These are phyloP conservation scores for Setipinna tenuifilis DNA, from an alignment of 2,797 vertebrate species.

Conservation along the genomic window DNA sequence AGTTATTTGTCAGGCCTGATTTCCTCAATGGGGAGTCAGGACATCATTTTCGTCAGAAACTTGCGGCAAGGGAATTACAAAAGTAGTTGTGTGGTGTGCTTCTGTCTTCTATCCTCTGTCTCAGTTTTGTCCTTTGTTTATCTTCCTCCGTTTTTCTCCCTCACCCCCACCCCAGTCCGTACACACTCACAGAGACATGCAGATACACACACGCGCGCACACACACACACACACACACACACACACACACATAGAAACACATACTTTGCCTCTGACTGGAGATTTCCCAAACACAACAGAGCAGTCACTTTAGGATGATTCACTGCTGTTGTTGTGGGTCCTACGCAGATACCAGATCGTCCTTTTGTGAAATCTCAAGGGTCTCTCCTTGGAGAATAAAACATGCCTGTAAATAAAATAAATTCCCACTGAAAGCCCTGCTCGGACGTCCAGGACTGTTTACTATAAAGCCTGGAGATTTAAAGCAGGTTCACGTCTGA, in stretches of 20 bases:
- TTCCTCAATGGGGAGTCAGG: slow-evolving; percentile 11
- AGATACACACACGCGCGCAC: not conserved
- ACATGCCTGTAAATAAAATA: slow-evolving; percentile 70
- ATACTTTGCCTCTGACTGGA: slow-evolving; percentile 57
- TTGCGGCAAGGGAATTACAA: not conserved
- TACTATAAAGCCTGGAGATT: slow-evolving; percentile 78
- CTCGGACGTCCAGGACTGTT: slow-evolving; percentile 75
- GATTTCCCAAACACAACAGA: slow-evolving; percentile 73
- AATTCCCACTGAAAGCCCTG: slow-evolving; percentile 69
- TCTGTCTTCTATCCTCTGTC: not conserved
- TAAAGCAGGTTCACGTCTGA: slow-evolving; percentile 72
- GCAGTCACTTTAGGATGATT: slow-evolving; percentile 79
- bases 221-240: slow-evolving; percentile 6
- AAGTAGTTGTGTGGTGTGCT: not conserved
- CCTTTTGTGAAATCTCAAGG: slow-evolving; percentile 65
- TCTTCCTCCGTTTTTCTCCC: not conserved
- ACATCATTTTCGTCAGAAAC: not conserved
- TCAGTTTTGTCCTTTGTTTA: slow-evolving; percentile 18
- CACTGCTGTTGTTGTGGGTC: slow-evolving; percentile 77
- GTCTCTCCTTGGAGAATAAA: slow-evolving; percentile 69
- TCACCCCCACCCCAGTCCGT: not conserved
- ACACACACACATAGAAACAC: not conserved
- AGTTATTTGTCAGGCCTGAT: not conserved
- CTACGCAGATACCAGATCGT: slow-evolving; percentile 66
- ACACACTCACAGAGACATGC: not conserved